Conservation (phyloP, 1,140 invertebrate species). For the Littorina saxatilis region DNA sequence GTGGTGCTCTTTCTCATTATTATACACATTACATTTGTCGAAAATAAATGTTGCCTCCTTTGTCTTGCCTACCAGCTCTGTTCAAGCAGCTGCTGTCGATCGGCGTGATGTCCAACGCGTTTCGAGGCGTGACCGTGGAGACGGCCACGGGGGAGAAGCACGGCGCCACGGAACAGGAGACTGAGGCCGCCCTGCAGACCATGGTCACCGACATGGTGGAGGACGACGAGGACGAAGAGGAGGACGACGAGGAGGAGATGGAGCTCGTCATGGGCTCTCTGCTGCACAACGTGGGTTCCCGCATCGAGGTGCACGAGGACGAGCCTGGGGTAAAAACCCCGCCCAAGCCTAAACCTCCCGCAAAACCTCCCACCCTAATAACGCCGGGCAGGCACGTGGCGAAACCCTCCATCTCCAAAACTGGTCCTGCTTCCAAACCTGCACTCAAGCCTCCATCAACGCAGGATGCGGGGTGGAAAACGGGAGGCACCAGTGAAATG, state of each 20-base stretch:
- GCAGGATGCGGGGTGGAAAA: no score
- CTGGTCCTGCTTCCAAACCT: background rate
- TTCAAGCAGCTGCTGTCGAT: background rate
- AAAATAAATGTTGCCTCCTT: no score
- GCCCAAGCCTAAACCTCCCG: background rate
- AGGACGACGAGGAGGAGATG: constrained; percentile 3
- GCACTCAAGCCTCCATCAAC: no score
- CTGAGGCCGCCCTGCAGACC: background rate
- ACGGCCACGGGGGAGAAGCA: background rate
- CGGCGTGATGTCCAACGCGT: constrained; percentile 8
- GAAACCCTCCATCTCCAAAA: no score
- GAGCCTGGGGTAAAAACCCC: background rate
- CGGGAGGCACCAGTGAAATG: no score
- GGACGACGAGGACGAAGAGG: background rate
- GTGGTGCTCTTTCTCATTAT: no score
- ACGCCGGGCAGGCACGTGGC: no score
- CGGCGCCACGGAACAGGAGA: background rate
- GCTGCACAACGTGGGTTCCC: background rate
- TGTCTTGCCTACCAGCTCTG: no score
- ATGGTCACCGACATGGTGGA: background rate
- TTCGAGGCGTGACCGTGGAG: background rate
- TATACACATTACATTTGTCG: no score
- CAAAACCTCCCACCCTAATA: no score
- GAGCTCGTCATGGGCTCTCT: constrained; percentile 13
- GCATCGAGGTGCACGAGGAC: no score